A percentile compares a stretch with the other conserved stretches of the same genome.
Conservation (phyloP, 2,797 vertebrate genomes). For the Antrozous pallidus region DNA sequence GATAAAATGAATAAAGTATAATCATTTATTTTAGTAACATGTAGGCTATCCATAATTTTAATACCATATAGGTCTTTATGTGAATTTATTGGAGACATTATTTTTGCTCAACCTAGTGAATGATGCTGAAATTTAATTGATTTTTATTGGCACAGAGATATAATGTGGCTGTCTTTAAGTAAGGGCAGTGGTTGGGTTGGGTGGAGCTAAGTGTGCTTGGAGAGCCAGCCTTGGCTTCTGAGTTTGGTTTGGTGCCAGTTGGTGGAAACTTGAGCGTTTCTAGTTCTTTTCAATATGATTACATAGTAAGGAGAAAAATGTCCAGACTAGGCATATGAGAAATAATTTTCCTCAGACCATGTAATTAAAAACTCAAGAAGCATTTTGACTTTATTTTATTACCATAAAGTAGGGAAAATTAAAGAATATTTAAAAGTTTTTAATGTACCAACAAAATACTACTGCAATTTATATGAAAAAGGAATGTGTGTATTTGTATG, state of each 20-base stretch:
- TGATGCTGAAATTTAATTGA: slow-evolving; percentile 23
- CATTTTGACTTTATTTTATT: slow-evolving; percentile 66
- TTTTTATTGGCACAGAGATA: slow-evolving; percentile 37
- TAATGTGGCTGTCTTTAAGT: slow-evolving; percentile 29
- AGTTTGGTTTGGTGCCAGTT: slow-evolving; percentile 41
- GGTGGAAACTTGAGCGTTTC: slow-evolving; percentile 69
- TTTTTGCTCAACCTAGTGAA: slow-evolving; percentile 28
- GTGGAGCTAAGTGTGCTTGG: neutral
- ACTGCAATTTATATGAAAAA: slow-evolving; percentile 24
- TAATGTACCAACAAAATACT: neutral
- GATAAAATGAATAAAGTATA: slow-evolving; percentile 27
- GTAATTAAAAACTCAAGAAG: slow-evolving; percentile 68
- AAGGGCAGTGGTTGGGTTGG: neutral
- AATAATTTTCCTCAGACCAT: slow-evolving; percentile 60
- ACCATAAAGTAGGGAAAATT: slow-evolving; percentile 44
- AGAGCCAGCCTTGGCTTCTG: slow-evolving; percentile 37
- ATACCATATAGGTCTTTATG: neutral
- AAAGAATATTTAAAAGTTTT: slow-evolving; percentile 21
- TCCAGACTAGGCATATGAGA: slow-evolving; percentile 54
- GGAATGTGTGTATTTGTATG: neutral
- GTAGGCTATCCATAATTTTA: slow-evolving; percentile 15
- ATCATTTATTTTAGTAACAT: slow-evolving; percentile 34
- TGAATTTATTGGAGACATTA: neutral
- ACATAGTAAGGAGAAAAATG: slow-evolving; percentile 66
- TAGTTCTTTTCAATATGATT: slow-evolving; percentile 61